phyloP scores from a whole-genome alignment of 1,140 invertebrate species.

The Habropoda laboriosa region DNA sequence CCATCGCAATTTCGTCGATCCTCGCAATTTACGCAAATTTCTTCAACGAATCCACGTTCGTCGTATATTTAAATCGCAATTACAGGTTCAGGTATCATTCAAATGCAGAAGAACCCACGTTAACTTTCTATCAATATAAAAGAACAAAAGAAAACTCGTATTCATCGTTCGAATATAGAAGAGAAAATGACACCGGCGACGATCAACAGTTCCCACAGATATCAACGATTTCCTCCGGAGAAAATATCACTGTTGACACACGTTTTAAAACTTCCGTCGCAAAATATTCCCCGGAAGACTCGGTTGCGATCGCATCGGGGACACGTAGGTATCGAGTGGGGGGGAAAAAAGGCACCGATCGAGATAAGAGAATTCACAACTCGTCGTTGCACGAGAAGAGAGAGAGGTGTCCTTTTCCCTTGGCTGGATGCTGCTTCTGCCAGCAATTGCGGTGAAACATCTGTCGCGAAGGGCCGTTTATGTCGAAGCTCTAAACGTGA shows the following conservation, averaged over 20 bases:
- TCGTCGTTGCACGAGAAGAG: background rate
- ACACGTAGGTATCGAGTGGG: background rate
- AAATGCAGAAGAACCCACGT: no score
- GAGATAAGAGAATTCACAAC: slow-evolving; percentile 9
- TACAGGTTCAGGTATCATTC: no score
- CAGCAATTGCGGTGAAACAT: slow-evolving; percentile 9
- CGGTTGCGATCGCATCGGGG: background rate
- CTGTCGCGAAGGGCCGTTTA: background rate
- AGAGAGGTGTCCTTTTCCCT: background rate
- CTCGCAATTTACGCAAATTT: no score
- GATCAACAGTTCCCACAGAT: no score
- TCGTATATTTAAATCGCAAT: no score
- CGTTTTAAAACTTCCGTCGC: background rate
- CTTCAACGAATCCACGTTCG: no score
- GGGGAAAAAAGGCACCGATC: background rate
- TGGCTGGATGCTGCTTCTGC: background rate
- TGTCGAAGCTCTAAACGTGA: background rate
- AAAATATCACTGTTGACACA: background rate
- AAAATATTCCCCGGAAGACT: background rate
- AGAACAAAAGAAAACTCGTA: no score
- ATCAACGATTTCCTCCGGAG: no score
- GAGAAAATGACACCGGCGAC: no score
- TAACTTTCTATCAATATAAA: no score
- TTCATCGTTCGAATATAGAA: no score
- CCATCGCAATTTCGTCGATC: no score